phyloP scores from a whole-genome alignment of 2,113 vertebrate species.

The Etheostoma cragini region DNA sequence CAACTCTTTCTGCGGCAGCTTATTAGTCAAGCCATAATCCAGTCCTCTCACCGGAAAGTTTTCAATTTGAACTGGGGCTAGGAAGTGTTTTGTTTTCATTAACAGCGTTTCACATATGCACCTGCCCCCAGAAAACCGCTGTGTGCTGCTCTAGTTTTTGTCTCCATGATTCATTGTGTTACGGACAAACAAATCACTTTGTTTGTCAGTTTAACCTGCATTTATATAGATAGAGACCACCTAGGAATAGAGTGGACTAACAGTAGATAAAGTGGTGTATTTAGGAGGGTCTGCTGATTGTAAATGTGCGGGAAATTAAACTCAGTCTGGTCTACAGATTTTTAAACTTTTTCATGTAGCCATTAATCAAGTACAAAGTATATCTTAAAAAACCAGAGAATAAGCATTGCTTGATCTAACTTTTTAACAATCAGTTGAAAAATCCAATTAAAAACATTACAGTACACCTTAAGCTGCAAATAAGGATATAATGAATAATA shows the following conservation, averaged over 20 bases:
- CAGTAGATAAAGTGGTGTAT: not conserved
- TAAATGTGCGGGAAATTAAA: not conserved
- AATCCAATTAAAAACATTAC: not conserved
- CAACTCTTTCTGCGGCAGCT: not conserved
- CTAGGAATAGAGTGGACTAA: not conserved
- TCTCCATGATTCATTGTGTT: not conserved
- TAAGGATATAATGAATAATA: not conserved
- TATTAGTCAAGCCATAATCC: slow-evolving; percentile 1
- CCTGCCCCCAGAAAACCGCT: slow-evolving; percentile 13
- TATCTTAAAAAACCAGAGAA: not conserved
- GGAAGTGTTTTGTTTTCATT: slow-evolving; percentile 27
- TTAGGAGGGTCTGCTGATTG: not conserved
- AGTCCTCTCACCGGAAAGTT: slow-evolving; percentile 14
- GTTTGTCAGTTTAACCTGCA: not conserved
- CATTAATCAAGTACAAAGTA: not conserved
- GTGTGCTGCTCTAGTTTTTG: not conserved
- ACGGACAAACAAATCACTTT: not conserved
- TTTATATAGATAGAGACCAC: not conserved
- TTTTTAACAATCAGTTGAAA: not conserved
- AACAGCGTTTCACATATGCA: not conserved
- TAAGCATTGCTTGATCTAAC: not conserved
- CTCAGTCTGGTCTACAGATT: not conserved
- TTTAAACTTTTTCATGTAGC: not conserved
- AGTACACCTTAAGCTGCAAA: not conserved
- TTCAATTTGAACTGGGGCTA: slow-evolving; percentile 34